Evolutionary conservation across 2,113 vertebrate species (phyloP), one percentile per base, ranked within the genome.

Genomic region (Ramphastos sulfuratus): DNA sequence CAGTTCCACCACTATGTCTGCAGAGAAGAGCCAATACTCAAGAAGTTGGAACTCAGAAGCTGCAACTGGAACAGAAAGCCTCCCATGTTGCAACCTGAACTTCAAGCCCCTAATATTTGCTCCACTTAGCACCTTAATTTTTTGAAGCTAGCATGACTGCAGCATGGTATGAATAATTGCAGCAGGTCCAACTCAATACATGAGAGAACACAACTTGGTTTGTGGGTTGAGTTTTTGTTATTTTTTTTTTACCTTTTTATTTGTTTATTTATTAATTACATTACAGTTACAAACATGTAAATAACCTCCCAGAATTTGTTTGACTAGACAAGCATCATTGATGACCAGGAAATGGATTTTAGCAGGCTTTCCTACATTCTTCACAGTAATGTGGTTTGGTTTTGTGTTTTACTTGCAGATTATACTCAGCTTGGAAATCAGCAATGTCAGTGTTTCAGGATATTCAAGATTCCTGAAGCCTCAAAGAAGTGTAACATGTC

Each of bases 381-480:
- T 55, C 46, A 35, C 37, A 63, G 48, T 39, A 73, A 89, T 0
- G 0, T 39, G 37, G 35, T 48, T 13, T 24, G 21, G 37, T 46
- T 56, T 79, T 77, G 30, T 4, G 70, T 93, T 87, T 74, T 67
- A 54, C 21, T 7, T 54, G 23, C 15, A 85, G 21, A 35, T 73
- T 94, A 64, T 7, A 71, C 48, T 80, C 37, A 56, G 37, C 35
- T 33, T 80, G 54, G 60, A 72, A 92, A 91, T 74, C 52, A 73
- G 55, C 46, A 84, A 16, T 86, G 85, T 91, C 65, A 42, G 79
- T 86, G 61, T 82, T 91, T 93, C 72, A 92, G 74, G 79, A 88
- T 58, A 69, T 24, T 77, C 69, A 75, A 82, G 89, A 92, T 94
- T 94, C 64, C 64, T 66, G 64, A 66, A 66, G 21, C 64, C 64